These are phyloP conservation scores for Halyomorpha halys DNA, from an alignment of 1,140 invertebrate genomes.

Conservation along the genomic window DNA sequence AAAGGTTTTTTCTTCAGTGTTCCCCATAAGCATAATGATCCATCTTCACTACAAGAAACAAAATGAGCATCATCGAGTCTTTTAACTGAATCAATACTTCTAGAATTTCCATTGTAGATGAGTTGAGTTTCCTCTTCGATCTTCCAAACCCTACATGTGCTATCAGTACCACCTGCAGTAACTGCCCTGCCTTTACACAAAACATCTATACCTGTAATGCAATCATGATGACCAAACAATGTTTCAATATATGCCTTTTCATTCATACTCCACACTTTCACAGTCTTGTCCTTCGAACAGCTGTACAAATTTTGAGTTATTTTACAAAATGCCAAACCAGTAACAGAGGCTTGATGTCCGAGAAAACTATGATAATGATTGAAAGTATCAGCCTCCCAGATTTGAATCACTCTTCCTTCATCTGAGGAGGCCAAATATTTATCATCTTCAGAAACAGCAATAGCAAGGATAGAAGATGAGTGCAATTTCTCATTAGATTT, in stretches of 20 bases:
- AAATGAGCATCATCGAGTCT: conserved; percentile 88
- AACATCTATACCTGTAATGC: conserved; percentile 82
- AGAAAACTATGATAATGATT: conserved; percentile 70
- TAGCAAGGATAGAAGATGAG: conserved; percentile 47
- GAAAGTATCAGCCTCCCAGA: conserved; percentile 72
- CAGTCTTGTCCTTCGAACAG: conserved; percentile 63
- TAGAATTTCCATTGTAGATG: conserved; percentile 72
- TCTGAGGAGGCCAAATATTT: conserved; percentile 80
- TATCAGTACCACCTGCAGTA: conserved; percentile 79
- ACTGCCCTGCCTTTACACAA: conserved; percentile 73
- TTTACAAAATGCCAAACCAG: conserved; percentile 74
- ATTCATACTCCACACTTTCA: conserved; percentile 89
- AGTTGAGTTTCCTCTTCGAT: conserved; percentile 92
- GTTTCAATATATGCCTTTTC: conserved; percentile 95
- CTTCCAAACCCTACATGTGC: conserved; percentile 84
- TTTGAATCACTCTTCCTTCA: conserved; percentile 56
- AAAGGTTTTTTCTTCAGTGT: conserved; percentile 83
- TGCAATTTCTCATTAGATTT: conserved; percentile 36
- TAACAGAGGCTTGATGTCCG: conserved; percentile 62
- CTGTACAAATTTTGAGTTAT: conserved; percentile 76
- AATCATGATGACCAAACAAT: conserved; percentile 83
- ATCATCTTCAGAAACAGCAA: conserved; percentile 73
- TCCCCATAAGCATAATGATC: conserved; percentile 78
- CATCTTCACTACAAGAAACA: conserved; percentile 80
- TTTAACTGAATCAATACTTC: conserved; percentile 77